phyloP scores from a whole-genome alignment of 2,797 vertebrate genomes.

The Molossus molossus region DNA sequence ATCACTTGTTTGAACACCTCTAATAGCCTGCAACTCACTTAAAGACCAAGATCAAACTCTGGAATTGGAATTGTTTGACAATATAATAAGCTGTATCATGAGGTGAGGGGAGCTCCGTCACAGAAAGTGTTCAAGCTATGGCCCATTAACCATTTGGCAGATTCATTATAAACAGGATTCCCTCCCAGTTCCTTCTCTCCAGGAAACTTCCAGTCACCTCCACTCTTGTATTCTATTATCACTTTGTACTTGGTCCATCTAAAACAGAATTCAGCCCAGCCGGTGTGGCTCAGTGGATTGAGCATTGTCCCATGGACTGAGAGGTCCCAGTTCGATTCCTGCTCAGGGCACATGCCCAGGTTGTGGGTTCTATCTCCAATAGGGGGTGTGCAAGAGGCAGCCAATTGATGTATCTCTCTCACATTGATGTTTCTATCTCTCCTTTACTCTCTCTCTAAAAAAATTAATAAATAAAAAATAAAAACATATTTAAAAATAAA shows the following conservation, averaged over 20 bases:
- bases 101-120: neutral
- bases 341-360: too few species aligned
- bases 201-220: neutral
- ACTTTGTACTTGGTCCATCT: neutral
- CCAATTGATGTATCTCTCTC: too few species aligned
- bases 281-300: too few species aligned
- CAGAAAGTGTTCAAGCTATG: neutral
- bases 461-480: too few species aligned
- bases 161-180: neutral
- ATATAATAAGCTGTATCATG: neutral
- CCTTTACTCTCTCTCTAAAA: too few species aligned
- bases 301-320: too few species aligned
- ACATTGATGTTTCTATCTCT: too few species aligned
- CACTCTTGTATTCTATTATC: neutral
- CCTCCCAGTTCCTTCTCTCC: neutral
- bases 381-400: too few species aligned
- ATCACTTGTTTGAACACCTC: neutral
- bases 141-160: neutral
- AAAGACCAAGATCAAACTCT: neutral
- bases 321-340: too few species aligned
- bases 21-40: neutral
- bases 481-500: too few species aligned
- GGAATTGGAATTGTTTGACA: neutral
- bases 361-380: too few species aligned
- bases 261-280: neutral